Evolutionary conservation across 2,888 invertebrate genomes (phyloP), one percentile per base, ranked within the genome.

Genomic region (Eupelmus urozonus): DNA sequence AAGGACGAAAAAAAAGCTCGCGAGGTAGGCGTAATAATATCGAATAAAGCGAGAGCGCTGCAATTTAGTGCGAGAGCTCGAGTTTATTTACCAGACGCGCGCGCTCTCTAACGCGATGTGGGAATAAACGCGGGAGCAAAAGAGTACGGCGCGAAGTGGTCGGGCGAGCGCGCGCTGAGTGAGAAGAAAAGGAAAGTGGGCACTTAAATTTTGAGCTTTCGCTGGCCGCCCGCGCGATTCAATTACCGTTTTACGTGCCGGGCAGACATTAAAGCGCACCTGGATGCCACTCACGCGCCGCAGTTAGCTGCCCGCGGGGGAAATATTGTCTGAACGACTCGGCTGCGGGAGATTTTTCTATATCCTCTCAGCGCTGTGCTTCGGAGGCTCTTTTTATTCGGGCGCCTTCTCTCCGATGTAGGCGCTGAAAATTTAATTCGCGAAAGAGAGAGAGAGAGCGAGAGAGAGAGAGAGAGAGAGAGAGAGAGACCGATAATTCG

Each of bases 201-300:
- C 83, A 84, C 83, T 87, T 84, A 84, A 85, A 84, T 84, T 86
- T 85, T 83, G 84, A 85, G 83, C 83, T 83, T 83, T 84, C 83
- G 11, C n/a, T 45, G n/a, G 63, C 25, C n/a, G 79, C 82, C 81
- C 80, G 57, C 27, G 82, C 80, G 82, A 87, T 87, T 86, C 85
- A 85, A 85, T 87, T 85, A 87, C 83, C 83, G 82, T 81, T 83
- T 84, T 83, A 84, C 83, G 83, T 80, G 83, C 82, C 69, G 80
- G 76, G 83, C 82, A 82, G 84, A 84, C 84, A 84, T 85, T 83
- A 84, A 83, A 83, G 83, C 80, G 79, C 78, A 60, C 67, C 60
- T 60, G 49, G 49, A 20, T 65, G 65, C 27, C 11, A n/a, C 59
- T 9, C 9, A 5, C 34, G 3, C 34, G 34, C 7, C 2, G 1